phyloP scores from a whole-genome alignment of 2,888 invertebrate genomes.

The Lasioglossum calceatum region DNA sequence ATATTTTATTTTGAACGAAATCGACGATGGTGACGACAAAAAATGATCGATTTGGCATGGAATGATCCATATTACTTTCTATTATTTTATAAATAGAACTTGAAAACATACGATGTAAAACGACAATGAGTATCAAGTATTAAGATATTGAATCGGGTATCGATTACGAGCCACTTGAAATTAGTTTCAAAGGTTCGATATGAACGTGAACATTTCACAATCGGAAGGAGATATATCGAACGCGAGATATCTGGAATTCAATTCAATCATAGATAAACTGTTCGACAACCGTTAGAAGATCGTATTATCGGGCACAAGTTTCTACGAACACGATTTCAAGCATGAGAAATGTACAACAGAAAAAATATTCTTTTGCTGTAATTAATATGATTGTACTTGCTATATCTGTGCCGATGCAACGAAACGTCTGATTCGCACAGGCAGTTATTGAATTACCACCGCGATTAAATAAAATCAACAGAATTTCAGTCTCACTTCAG shows the following conservation, averaged over 20 bases:
- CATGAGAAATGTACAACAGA: not conserved
- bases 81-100: not conserved
- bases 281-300: not conserved
- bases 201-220: conserved; percentile 1
- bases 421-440: not conserved
- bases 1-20: no score
- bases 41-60: no score
- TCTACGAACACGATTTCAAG: not conserved
- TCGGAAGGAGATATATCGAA: not conserved
- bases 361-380: not conserved
- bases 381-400: not conserved
- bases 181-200: not conserved
- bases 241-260: not conserved
- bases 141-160: conserved; percentile 5
- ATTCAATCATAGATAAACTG: not conserved
- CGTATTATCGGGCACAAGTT: not conserved
- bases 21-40: no score
- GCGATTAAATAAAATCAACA: conserved; percentile 9
- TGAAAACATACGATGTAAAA: not conserved
- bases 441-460: conserved; percentile 36
- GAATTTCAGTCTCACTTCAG: not conserved
- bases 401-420: not conserved
- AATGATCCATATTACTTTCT: not conserved
- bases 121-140: not conserved
- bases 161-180: conserved; percentile 29